These are phyloP conservation scores for Upupa epops DNA, from an alignment of 2,113 vertebrate genomes.

Conservation along the genomic window DNA sequence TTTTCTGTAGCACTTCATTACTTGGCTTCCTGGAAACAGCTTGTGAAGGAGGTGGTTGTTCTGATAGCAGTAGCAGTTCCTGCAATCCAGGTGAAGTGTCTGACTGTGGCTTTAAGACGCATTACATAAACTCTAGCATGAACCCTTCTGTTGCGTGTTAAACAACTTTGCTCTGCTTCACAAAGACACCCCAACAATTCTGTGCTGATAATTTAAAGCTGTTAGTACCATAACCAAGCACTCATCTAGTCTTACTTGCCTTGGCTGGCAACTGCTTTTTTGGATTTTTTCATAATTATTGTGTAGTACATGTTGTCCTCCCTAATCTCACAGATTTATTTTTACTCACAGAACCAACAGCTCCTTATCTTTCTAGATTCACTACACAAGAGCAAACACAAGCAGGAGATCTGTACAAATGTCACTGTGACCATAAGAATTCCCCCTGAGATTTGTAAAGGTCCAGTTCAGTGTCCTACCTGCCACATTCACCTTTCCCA, in stretches of 20 bases:
- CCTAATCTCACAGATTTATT: background rate
- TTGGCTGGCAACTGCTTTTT: background rate
- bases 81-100: background rate
- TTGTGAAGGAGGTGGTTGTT: background rate
- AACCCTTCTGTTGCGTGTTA: background rate
- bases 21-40: conserved; percentile 10
- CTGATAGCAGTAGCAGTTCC: background rate
- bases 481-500: background rate
- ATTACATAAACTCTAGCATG: background rate
- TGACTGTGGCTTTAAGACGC: background rate
- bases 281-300: background rate
- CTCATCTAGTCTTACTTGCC: background rate
- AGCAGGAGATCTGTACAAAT: background rate
- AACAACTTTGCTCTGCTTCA: background rate
- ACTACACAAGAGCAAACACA: background rate
- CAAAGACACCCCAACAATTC: background rate
- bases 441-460: background rate
- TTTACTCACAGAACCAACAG: background rate
- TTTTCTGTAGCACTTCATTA: background rate
- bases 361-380: background rate
- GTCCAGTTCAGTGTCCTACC: background rate
- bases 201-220: background rate
- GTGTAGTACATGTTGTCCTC: background rate
- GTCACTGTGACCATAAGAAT: background rate
- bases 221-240: background rate